Evolutionary conservation across 1,140 invertebrate genomes (phyloP).

Genomic region (Diplogasteroides magnus): DNA sequence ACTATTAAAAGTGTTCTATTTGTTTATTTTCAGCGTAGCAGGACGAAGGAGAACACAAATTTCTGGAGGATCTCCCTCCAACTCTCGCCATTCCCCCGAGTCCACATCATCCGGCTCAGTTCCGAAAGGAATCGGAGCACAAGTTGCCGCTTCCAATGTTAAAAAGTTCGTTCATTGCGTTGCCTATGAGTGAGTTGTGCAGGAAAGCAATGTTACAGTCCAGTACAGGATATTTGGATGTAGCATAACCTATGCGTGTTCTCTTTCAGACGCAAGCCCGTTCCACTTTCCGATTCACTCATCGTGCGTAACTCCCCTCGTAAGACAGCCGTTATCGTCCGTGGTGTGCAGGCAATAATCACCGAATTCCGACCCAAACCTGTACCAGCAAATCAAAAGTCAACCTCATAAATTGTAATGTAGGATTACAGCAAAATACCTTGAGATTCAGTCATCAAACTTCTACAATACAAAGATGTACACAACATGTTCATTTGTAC

Average conservation of each 20-base stretch:
- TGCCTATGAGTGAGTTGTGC: too few relatives aligned
- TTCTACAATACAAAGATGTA: not conserved
- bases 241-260: too few relatives aligned
- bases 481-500: not conserved
- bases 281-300: not conserved
- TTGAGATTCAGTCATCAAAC: not conserved
- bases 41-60: not conserved
- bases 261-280: not conserved
- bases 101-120: slow-evolving; percentile 5
- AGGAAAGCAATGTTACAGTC: not conserved
- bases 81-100: slow-evolving; percentile 1
- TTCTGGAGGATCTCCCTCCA: slow-evolving; percentile 3
- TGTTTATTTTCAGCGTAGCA: slow-evolving; percentile 6
- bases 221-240: too few relatives aligned
- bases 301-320: slow-evolving; percentile 15
- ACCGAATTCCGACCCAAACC: slow-evolving; percentile 5
- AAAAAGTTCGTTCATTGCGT: not conserved
- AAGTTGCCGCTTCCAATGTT: not conserved
- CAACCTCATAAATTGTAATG: not conserved
- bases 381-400: not conserved
- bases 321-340: slow-evolving; percentile 10
- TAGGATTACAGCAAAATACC: not conserved
- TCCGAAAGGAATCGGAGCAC: not conserved
- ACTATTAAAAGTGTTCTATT: slow-evolving; percentile 20
- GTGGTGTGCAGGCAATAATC: not conserved